phyloP scores from a whole-genome alignment of 1,140 invertebrate genomes.

The Solen grandis region DNA sequence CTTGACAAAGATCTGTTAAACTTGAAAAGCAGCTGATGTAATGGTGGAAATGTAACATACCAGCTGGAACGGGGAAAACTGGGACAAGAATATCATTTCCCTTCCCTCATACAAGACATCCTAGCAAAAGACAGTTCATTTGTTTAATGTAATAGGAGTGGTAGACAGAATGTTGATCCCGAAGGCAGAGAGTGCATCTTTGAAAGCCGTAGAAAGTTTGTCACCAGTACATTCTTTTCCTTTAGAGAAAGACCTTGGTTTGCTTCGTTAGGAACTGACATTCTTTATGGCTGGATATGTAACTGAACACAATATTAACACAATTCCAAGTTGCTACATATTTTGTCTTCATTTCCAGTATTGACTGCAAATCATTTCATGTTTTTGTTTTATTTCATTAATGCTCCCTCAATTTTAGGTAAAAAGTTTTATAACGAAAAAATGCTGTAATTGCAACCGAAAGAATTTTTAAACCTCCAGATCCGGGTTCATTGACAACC shows the following conservation, averaged over 20 bases:
- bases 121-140: slow-evolving; percentile 47
- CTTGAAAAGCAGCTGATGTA: neutral
- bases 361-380: no score
- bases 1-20: neutral
- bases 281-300: slow-evolving; percentile 49
- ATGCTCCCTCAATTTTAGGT: no score
- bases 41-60: neutral
- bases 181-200: neutral
- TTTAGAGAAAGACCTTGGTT: slow-evolving; percentile 28
- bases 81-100: slow-evolving; percentile 27
- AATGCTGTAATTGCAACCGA: no score
- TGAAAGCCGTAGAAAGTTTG: neutral
- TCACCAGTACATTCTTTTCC: slow-evolving; percentile 19
- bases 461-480: no score
- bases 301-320: slow-evolving; percentile 20
- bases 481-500: no score
- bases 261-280: slow-evolving; percentile 30
- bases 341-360: no score
- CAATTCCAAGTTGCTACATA: no score
- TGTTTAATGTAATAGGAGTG: slow-evolving; percentile 49
- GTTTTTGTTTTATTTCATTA: no score
- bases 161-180: slow-evolving; percentile 28
- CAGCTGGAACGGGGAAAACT: slow-evolving; percentile 27
- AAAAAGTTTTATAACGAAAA: no score
- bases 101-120: slow-evolving; percentile 16